Base-by-base conservation (phyloP, 2,113 vertebrate genomes). In the Sorex fumeus region DNA sequence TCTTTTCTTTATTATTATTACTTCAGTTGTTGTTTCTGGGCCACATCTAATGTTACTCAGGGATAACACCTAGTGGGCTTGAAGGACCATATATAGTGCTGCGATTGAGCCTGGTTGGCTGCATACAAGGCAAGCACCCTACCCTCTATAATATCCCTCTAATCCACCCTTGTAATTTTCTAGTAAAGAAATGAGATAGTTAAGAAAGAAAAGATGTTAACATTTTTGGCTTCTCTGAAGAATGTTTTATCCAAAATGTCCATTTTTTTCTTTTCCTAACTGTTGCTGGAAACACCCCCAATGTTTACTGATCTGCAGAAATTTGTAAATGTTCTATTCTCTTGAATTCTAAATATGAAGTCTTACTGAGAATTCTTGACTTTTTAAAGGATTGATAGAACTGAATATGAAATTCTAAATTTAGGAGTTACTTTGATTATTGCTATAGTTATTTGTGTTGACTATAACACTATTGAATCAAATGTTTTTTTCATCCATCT, bases 381-480 rank as follows among this genome's bases (percentile, higher is more conserved):
- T 91, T 92, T 86, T 69, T 36, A 88, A 80, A 93, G 45, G n/a
- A 32, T 11, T 83, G 91, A 93, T 21, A 70, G 79, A 84, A 92
- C 45, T 32, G 28, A 76, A 34, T 82, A 62, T 87, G 90, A 92
- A 80, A 34, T 79, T 40, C 36, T 85, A 76, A 89, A 84, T 84
- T 81, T 79, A 71, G 74, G 45, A 87, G 9, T 64, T 66, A 25
- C 27, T 78, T 60, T 60, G 66, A 80, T 64, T 70, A 50, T 40
- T 75, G 8, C 25, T 66, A 25, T 40, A 87, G 72, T 69, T 91
- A 60, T 84, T 92, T 95, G 45, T 67, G 19, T 50, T 80, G 32
- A 57, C 25, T 81, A 40, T 84, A 87, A 85, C 23, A 75, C 21
- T 36, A 84, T 10, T 78, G 34, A 60, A 36, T 88, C 69, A 19